Conservation (phyloP, 2,797 vertebrate genomes). For the Halcyon leucocephala region DNA sequence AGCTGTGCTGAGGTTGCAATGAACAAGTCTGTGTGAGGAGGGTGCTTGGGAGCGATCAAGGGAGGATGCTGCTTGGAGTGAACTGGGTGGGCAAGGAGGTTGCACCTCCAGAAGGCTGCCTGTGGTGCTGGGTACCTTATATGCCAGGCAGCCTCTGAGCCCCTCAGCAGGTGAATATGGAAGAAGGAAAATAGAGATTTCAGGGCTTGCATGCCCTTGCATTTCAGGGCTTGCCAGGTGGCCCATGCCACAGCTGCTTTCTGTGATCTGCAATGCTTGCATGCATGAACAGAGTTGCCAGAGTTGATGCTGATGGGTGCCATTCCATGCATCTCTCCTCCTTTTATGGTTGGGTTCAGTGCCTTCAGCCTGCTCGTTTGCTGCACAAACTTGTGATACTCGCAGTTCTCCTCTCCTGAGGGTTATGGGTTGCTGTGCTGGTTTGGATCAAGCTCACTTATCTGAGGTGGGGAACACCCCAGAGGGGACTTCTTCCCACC, state of each 20-base stretch:
- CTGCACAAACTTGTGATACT: background rate
- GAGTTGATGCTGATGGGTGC: background rate
- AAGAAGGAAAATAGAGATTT: background rate
- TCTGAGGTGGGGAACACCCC: background rate
- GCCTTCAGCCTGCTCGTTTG: background rate
- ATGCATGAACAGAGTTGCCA: background rate
- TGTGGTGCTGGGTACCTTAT: background rate
- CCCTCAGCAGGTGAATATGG: background rate
- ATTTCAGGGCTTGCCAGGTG: background rate
- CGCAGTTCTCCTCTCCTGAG: background rate
- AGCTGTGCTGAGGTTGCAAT: background rate
- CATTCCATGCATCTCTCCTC: background rate
- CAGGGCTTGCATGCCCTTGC: background rate
- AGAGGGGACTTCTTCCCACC: background rate
- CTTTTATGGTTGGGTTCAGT: background rate
- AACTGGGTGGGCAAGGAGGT: background rate
- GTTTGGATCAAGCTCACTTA: background rate
- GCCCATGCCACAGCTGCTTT: background rate
- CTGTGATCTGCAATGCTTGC: background rate
- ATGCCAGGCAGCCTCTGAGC: background rate
- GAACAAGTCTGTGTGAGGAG: background rate
- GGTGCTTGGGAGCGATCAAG: rapidly evolving
- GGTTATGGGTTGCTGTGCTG: background rate
- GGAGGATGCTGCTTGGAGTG: background rate
- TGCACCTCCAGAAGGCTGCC: background rate